Evolutionary conservation across 37 sponge, comb jelly and placozoan species (phyloP), one percentile per base, ranked within the genome.

Genomic region (Oscarella lobularis): DNA sequence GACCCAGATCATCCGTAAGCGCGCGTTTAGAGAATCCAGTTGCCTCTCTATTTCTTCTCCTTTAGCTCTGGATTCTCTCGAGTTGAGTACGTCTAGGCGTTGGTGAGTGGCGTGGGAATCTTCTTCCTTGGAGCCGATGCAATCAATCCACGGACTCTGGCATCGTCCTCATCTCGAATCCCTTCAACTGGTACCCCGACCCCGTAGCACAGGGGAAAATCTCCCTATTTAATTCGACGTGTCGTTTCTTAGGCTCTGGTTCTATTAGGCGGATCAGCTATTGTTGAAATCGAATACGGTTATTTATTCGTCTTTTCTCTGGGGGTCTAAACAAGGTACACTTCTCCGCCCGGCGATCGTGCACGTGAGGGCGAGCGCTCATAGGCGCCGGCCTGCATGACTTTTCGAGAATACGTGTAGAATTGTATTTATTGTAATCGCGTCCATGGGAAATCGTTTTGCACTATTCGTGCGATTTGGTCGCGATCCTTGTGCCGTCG

Each of bases 71-170:
- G 94, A 3, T 93, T 91, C 78, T 90, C 91, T 30, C 79, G 88
- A 4, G 94, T 85, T 39, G 77, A 89, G 55, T 87, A 87, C 70
- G 92, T 98, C 14, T 98, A 98, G 81, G 91, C 99, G 0, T 85
- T 98, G 34, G 88, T 98, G 38, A 94, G 95, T 75, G 99, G 95
- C 29, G 87, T 98, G 38, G 87, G 95, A 14, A 88, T 98, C 55
- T 98, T 98, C 89, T 88, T 88, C 85, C 81, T 98, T 39, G 99
- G 99, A 30, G 88, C 92, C 34, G 99, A 92, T 2, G 85, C 90
- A 34, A 90, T 89, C 6, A 36, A 75, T 90, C 48, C 71, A 65
- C n/a, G 79, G 83, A 2, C 76, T 98, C 35, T 40, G 87, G 35
- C 79, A 94, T 67, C 89, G 95, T 34, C 92, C 85, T 39, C 81